Base-by-base conservation (phyloP, 1,140 invertebrate genomes). In the Anoplophora glabripennis region DNA sequence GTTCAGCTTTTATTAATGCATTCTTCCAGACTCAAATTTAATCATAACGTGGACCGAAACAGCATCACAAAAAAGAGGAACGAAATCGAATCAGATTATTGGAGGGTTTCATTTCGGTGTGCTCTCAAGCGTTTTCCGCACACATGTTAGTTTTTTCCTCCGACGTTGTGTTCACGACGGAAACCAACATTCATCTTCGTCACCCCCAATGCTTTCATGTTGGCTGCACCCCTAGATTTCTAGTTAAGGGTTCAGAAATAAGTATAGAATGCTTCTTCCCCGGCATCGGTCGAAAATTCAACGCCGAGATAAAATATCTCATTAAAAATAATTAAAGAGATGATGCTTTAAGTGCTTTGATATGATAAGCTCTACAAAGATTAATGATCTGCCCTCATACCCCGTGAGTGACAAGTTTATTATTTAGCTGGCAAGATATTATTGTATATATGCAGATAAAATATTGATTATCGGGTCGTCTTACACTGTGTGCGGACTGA, bases 131-230 rank as follows among this genome's bases (percentile, higher is more conserved):
- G 44, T 51, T 65, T 60, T 65, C 51, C 51, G 58, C 58, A 57
- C 58, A 61, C 62, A 62, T 58, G 53, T 51, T 46, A 55, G 44
- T 61, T 65, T 45, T 59, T 65, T 65, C 45, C 55, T 53, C 56
- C 55, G 57, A 52, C 36, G 59, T 52, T 40, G 21, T 49, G 48
- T 47, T 61, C 15, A 47, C 49, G 46, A 56, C 63, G 63, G 59
- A 65, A 65, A 55, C 55, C 45, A 45, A 42, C 58, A 65, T 65
- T 65, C 44, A 53, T 65, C 63, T 61, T 57, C 46, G 58, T 65
- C 59, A 44, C 53, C 51, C 53, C 58, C 48, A 47, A 44, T 52
- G 35, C 48, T 45, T 52, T 57, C 52, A 44, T 59, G 57, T 59
- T 42, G 41, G 48, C 41, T 52, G 44, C 44, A 38, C 37, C 62